Percentiles rank a stretch among this genome's conserved stretches.
Conservation (phyloP, 92 coral and sea anemone species). For the Micromussa lordhowensis region DNA sequence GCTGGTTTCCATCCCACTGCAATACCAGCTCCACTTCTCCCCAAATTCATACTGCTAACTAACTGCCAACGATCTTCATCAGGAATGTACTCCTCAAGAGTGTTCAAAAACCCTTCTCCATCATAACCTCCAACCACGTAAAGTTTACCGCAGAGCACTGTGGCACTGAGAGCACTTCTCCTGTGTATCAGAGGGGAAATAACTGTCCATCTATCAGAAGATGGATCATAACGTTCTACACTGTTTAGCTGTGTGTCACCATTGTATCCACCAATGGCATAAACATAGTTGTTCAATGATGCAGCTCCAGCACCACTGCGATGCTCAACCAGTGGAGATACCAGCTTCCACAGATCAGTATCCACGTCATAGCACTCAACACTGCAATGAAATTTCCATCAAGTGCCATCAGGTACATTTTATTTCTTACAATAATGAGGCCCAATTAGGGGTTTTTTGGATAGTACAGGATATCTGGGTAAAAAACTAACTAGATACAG, state of each 20-base stretch:
- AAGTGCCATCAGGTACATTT: background rate
- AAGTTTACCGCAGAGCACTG: conserved; percentile 68
- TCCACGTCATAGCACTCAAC: conserved; percentile 78
- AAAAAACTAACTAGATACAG: too few species aligned
- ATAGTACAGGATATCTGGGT: too few species aligned
- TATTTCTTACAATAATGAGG: background rate
- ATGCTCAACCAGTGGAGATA: conserved; percentile 70
- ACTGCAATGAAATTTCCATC: conserved; percentile 33
- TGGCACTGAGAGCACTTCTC: conserved; percentile 81
- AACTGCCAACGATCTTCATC: conserved; percentile 74
- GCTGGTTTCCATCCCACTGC: conserved; percentile 87
- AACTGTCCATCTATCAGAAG: conserved; percentile 71
- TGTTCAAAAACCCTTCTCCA: conserved; percentile 80
- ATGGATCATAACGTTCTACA: conserved; percentile 76
- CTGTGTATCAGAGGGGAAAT: conserved; percentile 62
- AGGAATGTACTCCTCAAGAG: conserved; percentile 79
- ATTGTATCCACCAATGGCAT: conserved; percentile 80
- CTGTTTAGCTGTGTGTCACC: conserved; percentile 79
- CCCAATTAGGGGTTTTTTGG: background rate
- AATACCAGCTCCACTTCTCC: conserved; percentile 88
- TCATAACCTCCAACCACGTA: conserved; percentile 85
- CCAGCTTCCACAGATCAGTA: conserved; percentile 67
- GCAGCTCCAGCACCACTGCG: conserved; percentile 88
- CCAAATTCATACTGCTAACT: conserved; percentile 62
- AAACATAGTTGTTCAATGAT: conserved; percentile 50